These are phyloP conservation scores for Globia sparganii DNA, from an alignment of 2,888 invertebrate genomes.

Conservation along the genomic window DNA sequence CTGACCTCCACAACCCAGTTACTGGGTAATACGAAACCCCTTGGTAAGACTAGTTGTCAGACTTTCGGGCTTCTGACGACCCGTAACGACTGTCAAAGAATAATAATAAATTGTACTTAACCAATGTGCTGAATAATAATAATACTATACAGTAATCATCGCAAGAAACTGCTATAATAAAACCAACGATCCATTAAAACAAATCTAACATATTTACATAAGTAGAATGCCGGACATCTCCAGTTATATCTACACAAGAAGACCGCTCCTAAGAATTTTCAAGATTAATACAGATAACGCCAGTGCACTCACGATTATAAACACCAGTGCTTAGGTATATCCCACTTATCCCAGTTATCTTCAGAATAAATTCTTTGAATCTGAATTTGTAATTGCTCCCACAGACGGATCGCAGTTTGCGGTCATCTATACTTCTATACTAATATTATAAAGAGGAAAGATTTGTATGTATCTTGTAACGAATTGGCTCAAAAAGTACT, in stretches of 20 bases:
- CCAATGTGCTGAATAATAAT: neutral
- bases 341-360: constrained; percentile 32
- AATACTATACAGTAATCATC: neutral
- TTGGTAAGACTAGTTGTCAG: no score
- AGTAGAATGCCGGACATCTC: constrained; percentile 35
- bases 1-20: no score
- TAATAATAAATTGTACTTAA: no score
- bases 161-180: constrained; percentile 10
- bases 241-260: constrained; percentile 34
- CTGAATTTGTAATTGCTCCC: constrained; percentile 38
- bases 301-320: constrained; percentile 41
- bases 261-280: constrained; percentile 51
- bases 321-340: constrained; percentile 27
- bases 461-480: no score
- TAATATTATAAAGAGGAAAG: no score
- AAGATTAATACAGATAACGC: constrained; percentile 55
- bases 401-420: constrained; percentile 40
- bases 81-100: no score
- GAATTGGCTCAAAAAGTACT: no score
- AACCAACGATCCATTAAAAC: constrained; percentile 18
- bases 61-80: no score
- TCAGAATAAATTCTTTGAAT: constrained; percentile 44
- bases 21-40: no score
- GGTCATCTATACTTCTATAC: no score
- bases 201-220: constrained; percentile 34